phyloP scores from a whole-genome alignment of 2,888 invertebrate species.

The Rhyacophila evoluta region DNA sequence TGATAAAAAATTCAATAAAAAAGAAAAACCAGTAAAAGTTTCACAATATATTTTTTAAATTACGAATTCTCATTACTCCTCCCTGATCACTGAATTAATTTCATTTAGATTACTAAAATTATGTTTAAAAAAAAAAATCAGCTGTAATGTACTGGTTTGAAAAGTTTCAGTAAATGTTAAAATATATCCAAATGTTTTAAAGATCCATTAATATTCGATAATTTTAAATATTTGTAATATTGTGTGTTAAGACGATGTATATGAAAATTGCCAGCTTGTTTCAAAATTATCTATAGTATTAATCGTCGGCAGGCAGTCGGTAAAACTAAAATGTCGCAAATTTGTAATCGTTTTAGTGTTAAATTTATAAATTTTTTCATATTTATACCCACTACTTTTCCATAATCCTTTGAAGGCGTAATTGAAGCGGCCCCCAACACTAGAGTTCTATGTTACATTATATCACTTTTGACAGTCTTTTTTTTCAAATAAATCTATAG shows the following conservation, averaged over 20 bases:
- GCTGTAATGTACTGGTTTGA: no score
- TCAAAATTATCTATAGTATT: conserved; percentile 15
- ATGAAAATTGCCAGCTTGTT: conserved; percentile 11
- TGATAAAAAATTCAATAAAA: no score
- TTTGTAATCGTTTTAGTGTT: conserved; percentile 16
- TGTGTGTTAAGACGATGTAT: conserved; percentile 6
- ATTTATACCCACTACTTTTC: conserved; percentile 24
- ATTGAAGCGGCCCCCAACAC: background rate
- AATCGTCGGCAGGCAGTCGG: background rate
- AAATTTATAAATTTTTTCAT: conserved; percentile 18
- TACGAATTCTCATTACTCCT: no score
- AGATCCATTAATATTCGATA: conserved; percentile 4
- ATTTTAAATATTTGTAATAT: conserved; percentile 19
- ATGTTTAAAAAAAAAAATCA: no score
- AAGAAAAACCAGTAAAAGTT: no score
- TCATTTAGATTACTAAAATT: no score
- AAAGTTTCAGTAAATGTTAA: background rate
- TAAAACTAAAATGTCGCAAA: conserved; percentile 6
- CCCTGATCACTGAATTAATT: no score
- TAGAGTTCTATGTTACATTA: background rate
- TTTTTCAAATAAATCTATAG: background rate
- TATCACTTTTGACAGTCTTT: background rate
- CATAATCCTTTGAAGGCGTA: background rate
- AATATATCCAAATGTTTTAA: background rate
- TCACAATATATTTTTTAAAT: no score